These are phyloP conservation scores for Drosophila infuscata DNA, from an alignment of 2,888 invertebrate genomes.

Conservation along the genomic window DNA sequence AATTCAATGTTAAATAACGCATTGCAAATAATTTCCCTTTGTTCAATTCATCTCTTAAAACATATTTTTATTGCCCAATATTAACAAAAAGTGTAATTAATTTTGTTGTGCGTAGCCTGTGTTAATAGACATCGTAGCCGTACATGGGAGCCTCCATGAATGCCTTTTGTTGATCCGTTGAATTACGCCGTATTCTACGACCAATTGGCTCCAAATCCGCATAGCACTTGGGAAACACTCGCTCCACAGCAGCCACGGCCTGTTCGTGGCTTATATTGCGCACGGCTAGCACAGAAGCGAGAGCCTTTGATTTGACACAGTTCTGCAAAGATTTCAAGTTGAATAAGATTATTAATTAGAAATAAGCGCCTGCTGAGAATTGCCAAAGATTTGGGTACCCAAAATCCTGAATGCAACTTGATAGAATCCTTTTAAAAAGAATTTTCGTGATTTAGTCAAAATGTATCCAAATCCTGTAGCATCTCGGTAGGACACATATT, in stretches of 20 bases:
- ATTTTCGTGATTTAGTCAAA: too few species aligned
- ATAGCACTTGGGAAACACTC: conserved; percentile 96
- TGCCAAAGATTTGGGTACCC: not conserved
- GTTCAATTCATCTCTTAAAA: conserved; percentile 32
- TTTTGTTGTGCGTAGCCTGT: not conserved
- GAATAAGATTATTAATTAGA: not conserved
- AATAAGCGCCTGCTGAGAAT: not conserved
- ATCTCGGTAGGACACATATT: too few species aligned
- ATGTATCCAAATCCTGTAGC: too few species aligned
- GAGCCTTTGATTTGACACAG: conserved; percentile 95
- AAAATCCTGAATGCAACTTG: not conserved
- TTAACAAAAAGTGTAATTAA: conserved; percentile 20
- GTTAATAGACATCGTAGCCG: conserved; percentile 88
- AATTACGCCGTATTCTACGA: conserved; percentile 90
- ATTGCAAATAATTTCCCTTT: conserved; percentile 17
- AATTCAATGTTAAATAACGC: conserved; percentile 29
- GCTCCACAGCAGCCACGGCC: conserved; percentile 91
- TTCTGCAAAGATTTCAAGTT: conserved; percentile 86
- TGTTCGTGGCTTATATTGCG: conserved; percentile 90
- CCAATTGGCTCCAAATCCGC: conserved; percentile 97
- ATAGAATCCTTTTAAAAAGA: not conserved
- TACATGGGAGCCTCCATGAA: conserved; percentile 91
- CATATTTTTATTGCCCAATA: conserved; percentile 39
- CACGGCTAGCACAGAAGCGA: conserved; percentile 93
- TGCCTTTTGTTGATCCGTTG: conserved; percentile 90